phyloP scores from a whole-genome alignment of 2,113 vertebrate species.

The Perca flavescens region DNA sequence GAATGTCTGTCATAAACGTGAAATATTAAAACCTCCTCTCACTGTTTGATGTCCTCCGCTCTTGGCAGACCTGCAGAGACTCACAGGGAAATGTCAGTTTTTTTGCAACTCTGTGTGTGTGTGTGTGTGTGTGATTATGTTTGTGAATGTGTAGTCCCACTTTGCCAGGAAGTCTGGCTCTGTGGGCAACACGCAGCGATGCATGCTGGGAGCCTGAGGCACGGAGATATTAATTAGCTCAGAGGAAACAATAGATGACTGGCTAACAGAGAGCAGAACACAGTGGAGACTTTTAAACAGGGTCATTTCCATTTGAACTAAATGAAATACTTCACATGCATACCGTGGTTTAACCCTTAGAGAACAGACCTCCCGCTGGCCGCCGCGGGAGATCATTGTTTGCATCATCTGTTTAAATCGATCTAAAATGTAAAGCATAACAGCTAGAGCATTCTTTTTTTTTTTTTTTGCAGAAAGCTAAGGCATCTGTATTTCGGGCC shows the following conservation, averaged over 20 bases:
- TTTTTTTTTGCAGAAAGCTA: too few relatives aligned
- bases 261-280: slow-evolving; percentile 19
- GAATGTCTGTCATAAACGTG: slow-evolving; percentile 32
- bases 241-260: slow-evolving; percentile 56
- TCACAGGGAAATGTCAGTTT: slow-evolving; percentile 41
- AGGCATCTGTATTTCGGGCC: too few relatives aligned
- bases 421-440: too few relatives aligned
- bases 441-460: too few relatives aligned
- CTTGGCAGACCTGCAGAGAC: slow-evolving; percentile 45
- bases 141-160: slow-evolving; percentile 17
- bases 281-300: slow-evolving; percentile 30
- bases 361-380: too few relatives aligned
- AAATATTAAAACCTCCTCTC: slow-evolving; percentile 41
- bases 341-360: too few relatives aligned
- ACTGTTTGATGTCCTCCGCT: slow-evolving; percentile 30
- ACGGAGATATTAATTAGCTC: slow-evolving; percentile 70
- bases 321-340: slow-evolving; percentile 24
- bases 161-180: slow-evolving; percentile 72
- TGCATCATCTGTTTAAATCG: too few relatives aligned
- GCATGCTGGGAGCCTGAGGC: slow-evolving; percentile 75
- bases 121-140: not conserved
- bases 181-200: slow-evolving; percentile 67
- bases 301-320: slow-evolving; percentile 4
- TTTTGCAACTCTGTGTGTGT: slow-evolving; percentile 7
- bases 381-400: too few relatives aligned